Percentiles rank a stretch among this genome's conserved stretches.
Evolutionary conservation across 2,888 invertebrate genomes (phyloP).

Genomic region (Frankliniella intonsa): DNA sequence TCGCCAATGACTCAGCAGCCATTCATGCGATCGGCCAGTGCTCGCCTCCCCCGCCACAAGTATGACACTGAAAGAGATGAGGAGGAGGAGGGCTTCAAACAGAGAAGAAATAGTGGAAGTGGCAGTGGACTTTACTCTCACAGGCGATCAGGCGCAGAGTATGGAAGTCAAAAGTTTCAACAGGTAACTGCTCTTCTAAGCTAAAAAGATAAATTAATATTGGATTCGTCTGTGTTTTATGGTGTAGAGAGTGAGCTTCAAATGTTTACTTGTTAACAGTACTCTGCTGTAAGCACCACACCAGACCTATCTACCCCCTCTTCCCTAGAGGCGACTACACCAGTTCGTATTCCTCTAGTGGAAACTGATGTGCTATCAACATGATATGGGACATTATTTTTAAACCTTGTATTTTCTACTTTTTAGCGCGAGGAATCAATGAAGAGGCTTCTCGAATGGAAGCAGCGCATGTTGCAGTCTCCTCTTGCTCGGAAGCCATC

Average conservation of each 20-base stretch:
- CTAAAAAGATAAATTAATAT: not conserved
- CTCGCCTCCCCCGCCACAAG: slow-evolving; percentile 59
- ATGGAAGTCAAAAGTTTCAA: slow-evolving; percentile 71
- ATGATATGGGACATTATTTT: not conserved
- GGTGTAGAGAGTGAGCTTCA: not conserved
- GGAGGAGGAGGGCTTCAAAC: slow-evolving; percentile 46
- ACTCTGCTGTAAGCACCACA: slow-evolving; percentile 16
- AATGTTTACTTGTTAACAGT: slow-evolving; percentile 13
- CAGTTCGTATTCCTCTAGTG: slow-evolving; percentile 22
- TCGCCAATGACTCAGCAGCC: slow-evolving; percentile 42
- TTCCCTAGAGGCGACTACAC: slow-evolving; percentile 5
- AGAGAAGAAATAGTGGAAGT: slow-evolving; percentile 41
- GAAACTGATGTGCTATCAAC: not conserved
- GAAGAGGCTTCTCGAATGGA: slow-evolving; percentile 86
- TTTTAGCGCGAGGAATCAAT: slow-evolving; percentile 81
- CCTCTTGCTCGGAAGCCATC: slow-evolving; percentile 73
- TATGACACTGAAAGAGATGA: slow-evolving; percentile 44
- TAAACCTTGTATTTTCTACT: slow-evolving; percentile 34
- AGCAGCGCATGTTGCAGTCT: slow-evolving; percentile 86
- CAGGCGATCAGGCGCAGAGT: slow-evolving; percentile 42
- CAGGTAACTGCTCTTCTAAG: slow-evolving; percentile 49
- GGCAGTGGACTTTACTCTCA: slow-evolving; percentile 39
- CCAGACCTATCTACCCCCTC: slow-evolving; percentile 15
- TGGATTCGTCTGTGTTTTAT: not conserved
- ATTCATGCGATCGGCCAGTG: slow-evolving; percentile 78